Base-by-base conservation (phyloP, 2,113 vertebrate genomes). In the Rhinopomastus cyanomelas region DNA sequence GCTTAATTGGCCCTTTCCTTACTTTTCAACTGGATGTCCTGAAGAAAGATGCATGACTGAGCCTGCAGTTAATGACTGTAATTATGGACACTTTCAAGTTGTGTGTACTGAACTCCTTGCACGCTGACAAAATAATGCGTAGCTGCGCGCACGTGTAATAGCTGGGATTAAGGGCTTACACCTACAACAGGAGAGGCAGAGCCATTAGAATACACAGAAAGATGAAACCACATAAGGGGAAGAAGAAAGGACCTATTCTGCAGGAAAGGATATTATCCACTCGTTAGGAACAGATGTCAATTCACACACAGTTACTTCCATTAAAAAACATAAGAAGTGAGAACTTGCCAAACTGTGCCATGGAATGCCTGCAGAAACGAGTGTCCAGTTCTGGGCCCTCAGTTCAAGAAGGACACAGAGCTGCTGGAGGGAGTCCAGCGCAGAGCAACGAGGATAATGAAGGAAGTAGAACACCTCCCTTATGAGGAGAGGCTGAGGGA, bases 31-130 rank as follows among this genome's bases (percentile, higher is more conserved):
- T 46, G 5, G 9, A 56, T n/a, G 9, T 32, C 56, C 30, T 75
- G 32, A 61, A 81, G 32, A 34, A 73, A 59, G 81, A 91, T 69
- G 48, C 55, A 13, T 51, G 71, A 83, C 62, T 89, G 69, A 77
- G 30, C 72, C 19, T 85, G 42, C 65, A 48, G 23, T 73, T 93
- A 91, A 73, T 78, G 48, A 80, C 57, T 61, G 60, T 27, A 89
- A 65, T 76, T 48, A 86, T 11, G 46, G 68, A 53, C 21, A 42
- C 67, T 81, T 87, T 62, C 39, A 5, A 52, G 32, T 11, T 48
- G 42, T 76, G 44, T 46, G 48, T 32, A 84, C n/a, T 74, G 64
- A 79, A 57, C 22, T 37, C 5, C 51, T 87, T 26, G 32, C 56
- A 75, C 5, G 25, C 37, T 88, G 67, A 19, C 93, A 90, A 62